Evolutionary conservation across 2,797 vertebrate species (phyloP).

Genomic region (Coregonus sp.): DNA sequence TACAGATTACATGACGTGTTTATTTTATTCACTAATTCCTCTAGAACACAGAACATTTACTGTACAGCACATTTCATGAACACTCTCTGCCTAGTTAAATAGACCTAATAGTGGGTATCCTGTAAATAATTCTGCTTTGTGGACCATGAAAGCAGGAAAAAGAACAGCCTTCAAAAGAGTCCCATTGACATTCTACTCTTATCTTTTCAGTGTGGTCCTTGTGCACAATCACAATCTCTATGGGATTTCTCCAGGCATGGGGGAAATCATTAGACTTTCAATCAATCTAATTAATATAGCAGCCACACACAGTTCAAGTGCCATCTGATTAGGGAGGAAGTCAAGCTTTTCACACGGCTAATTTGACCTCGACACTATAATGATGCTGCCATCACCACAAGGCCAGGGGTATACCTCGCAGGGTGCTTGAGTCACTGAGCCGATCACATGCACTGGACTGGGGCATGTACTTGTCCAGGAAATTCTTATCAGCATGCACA

Average conservation of each 20-base stretch:
- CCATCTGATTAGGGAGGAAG: constrained; percentile 53
- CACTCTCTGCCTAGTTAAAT: too few species aligned
- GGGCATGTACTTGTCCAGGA: constrained; percentile 80
- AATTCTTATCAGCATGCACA: constrained; percentile 81
- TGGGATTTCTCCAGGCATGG: constrained; percentile 45
- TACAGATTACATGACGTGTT: not conserved
- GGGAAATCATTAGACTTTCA: constrained; percentile 56
- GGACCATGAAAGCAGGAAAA: too few species aligned
- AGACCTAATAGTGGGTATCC: too few species aligned
- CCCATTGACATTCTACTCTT: not conserved
- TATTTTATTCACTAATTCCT: not conserved
- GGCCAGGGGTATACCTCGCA: constrained; percentile 50
- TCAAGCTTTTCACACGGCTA: constrained; percentile 41
- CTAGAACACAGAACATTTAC: not conserved
- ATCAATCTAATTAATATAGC: constrained; percentile 57
- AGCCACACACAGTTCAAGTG: constrained; percentile 23
- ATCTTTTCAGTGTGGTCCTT: constrained; percentile 18
- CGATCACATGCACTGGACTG: constrained; percentile 71
- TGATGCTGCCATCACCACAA: constrained; percentile 76
- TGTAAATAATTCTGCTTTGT: too few species aligned
- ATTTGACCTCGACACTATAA: constrained; percentile 80
- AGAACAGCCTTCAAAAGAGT: not conserved
- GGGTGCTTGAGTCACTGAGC: constrained; percentile 63
- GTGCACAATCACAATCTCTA: constrained; percentile 22
- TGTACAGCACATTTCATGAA: not conserved